Base-by-base conservation (phyloP, 2,888 invertebrate genomes). In the Mesorhabditis sp. region DNA sequence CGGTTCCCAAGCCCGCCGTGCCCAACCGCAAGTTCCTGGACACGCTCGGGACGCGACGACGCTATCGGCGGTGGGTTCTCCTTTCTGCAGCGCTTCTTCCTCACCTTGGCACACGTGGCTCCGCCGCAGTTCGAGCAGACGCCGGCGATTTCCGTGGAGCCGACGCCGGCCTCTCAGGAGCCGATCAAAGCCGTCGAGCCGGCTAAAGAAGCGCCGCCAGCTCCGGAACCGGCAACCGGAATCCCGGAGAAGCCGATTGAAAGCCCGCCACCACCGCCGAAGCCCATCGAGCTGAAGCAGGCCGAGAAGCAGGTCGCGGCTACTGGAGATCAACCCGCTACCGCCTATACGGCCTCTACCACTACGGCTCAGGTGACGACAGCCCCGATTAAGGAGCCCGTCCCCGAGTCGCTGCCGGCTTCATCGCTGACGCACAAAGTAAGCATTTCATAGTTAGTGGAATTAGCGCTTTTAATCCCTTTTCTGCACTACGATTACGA, bases 371-470 rank as follows among this genome's bases (percentile, higher is more conserved):
- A 28, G 2, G 28, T 28, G 1, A 28, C 28, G 28, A 28, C 28
- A 28, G 28, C 28, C 28, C 28, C 28, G 28, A 28, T 28, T 2
- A 28, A 28, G 28, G 28, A 28, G 28, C 28, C 28, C 28, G 28
- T 50, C 10, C 50, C 45, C 13, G 69, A 62, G 72, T 0, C 67
- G 4, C 42, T 77, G 41, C 74, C 74, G 7, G 73, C 71, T 41
- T 45, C 69, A 28, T 72, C 86, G 41, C 80, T 86, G 3, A 87
- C 80, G 71, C 92, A 92, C 84, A 94, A 94, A 82, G 72, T 72
- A 15, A 10, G 67, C 6, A 2, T 43, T 7, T 13, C 5, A 3
- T 43, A 43, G 2, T 4, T 43, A 3, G 4, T 13, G 44, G 15
- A 4, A 13, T 28, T 3, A 3, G 58, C 58, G 4, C 58, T 58